Evolutionary conservation across 1,140 invertebrate genomes (phyloP).

Genomic region (Caerostris darwini): DNA sequence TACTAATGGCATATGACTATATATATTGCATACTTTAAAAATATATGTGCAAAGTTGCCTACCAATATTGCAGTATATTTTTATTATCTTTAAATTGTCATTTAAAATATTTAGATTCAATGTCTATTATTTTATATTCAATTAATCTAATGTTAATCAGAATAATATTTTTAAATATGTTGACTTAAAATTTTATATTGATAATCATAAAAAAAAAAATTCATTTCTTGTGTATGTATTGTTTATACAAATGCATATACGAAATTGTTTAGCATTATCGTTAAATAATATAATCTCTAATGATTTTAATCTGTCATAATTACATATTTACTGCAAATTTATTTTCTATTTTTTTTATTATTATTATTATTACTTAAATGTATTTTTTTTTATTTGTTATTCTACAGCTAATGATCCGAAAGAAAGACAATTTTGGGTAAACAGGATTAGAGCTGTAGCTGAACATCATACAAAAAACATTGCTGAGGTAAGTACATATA

Average conservation of each 20-base stretch:
- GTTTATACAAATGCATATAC: no score
- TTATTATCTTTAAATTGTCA: no score
- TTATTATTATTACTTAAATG: background rate
- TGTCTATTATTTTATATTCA: no score
- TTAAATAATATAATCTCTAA: no score
- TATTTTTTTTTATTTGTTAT: background rate
- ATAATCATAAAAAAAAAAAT: background rate
- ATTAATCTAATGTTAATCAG: no score
- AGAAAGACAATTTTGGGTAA: constrained; percentile 97
- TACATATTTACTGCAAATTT: background rate
- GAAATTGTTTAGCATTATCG: background rate
- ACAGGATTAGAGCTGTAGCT: constrained; percentile 91
- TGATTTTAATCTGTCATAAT: background rate
- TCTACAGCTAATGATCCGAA: constrained; percentile 89
- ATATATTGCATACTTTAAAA: no score
- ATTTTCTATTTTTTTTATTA: background rate
- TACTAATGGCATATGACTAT: no score
- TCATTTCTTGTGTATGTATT: background rate
- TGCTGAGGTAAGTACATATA: constrained; percentile 54
- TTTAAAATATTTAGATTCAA: no score
- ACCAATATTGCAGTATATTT: no score
- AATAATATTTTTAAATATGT: no score
- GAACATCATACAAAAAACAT: constrained; percentile 76
- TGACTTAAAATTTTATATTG: no score
- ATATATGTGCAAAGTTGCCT: no score